These are phyloP conservation scores for Drosophila trapezifrons DNA, from an alignment of 1,140 invertebrate species.

Conservation along the genomic window DNA sequence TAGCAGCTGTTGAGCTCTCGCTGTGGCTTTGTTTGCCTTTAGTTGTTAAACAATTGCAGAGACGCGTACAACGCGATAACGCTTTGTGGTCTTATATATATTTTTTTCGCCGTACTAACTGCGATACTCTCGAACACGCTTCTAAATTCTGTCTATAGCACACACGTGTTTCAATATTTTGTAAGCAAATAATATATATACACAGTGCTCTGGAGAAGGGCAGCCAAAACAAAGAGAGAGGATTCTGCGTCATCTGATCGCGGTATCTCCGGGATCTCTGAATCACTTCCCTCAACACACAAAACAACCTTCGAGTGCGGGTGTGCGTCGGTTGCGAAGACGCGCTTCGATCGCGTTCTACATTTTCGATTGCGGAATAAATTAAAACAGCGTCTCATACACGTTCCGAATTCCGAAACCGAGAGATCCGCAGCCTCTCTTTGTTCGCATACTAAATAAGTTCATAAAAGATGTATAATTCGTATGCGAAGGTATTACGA, in stretches of 20 bases:
- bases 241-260: conserved; percentile 43
- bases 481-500: conserved; percentile 52
- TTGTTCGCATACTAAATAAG: conserved; percentile 36
- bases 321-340: conserved; percentile 32
- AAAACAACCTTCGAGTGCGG: conserved; percentile 45
- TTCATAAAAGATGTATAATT: conserved; percentile 34
- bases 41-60: conserved; percentile 69
- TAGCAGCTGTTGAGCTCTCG: conserved; percentile 37
- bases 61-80: conserved; percentile 62
- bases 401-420: conserved; percentile 3
- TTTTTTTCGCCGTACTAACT: conserved; percentile 38
- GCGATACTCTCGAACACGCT: conserved; percentile 9
- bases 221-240: conserved; percentile 25
- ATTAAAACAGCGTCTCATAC: conserved; percentile 19
- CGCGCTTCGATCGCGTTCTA: conserved; percentile 65
- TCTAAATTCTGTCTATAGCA: conserved; percentile 18
- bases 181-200: conserved; percentile 29
- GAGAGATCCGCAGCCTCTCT: conserved; percentile 10
- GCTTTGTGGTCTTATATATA: conserved; percentile 33
- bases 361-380: conserved; percentile 46
- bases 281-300: conserved; percentile 29
- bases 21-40: conserved; percentile 24
- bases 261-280: conserved; percentile 26
- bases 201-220: conserved; percentile 30
- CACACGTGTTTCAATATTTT: conserved; percentile 51